Conservation (phyloP, 1,140 invertebrate genomes). For the Macrostomum lignano region DNA sequence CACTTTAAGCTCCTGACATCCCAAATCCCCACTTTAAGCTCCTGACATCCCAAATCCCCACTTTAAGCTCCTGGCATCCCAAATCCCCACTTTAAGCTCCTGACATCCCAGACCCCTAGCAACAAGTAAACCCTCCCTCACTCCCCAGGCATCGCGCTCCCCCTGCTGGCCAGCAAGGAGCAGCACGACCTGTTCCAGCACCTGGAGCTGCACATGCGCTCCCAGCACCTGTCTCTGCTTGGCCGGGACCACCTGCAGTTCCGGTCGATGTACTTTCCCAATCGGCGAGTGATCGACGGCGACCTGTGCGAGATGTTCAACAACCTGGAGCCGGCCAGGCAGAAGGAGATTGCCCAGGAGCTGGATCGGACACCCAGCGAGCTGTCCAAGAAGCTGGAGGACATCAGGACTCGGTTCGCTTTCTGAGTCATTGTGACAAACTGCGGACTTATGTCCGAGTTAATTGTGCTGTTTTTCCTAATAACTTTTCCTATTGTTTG, state of each 20-base stretch:
- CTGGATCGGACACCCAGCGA: slow-evolving; percentile 73
- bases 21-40: no score
- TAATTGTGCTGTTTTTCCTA: no score
- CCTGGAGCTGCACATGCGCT: slow-evolving; percentile 96
- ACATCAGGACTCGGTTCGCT: slow-evolving; percentile 31
- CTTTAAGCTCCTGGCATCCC: no score
- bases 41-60: no score
- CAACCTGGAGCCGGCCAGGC: slow-evolving; percentile 64
- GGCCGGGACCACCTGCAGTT: slow-evolving; percentile 87
- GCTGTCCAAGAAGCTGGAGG: slow-evolving; percentile 36
- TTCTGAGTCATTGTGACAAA: slow-evolving; percentile 23
- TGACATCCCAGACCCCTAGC: no score
- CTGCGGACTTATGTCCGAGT: no score
- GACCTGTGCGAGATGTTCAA: slow-evolving; percentile 96
- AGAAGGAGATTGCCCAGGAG: slow-evolving; percentile 72
- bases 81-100: no score
- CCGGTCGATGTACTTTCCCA: slow-evolving; percentile 82
- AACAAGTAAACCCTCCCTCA: no score
- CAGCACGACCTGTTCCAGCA: slow-evolving; percentile 98
- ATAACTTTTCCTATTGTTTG: no score
- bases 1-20: no score
- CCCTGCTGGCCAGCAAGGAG: no score
- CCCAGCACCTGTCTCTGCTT: slow-evolving; percentile 74
- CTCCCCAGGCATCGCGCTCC: no score
- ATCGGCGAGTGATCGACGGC: slow-evolving; percentile 93